Evolutionary conservation across 2,113 vertebrate genomes (phyloP), one percentile per base, ranked within the genome.

Genomic region (Grammomys surdaster): DNA sequence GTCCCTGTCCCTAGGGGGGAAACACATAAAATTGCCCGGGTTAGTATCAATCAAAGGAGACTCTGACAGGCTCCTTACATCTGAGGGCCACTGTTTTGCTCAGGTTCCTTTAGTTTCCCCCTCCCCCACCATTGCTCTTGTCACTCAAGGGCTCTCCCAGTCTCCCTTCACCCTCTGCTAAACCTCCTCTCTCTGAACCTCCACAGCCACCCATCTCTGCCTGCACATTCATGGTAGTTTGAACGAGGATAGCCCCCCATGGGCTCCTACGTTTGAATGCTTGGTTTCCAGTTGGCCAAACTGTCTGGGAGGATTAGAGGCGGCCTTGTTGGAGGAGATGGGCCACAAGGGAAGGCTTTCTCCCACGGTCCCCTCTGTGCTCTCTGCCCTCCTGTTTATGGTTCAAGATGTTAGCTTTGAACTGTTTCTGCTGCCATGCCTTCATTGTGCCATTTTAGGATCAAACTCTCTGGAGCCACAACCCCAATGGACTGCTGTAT

Each of bases 1-100:
- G 96, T 0, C 13, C 76, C 97, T 97, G 96, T 0, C 12, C 75
- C 97, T 97, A 95, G 0, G 96, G 78, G 22, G 98, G 98, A 96
- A 97, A 78, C 89, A 98, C 97, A 94, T 98, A 98, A 84, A 95
- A 98, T 19, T 5, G 13, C 5, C 16, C 10, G 0, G 84, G 8
- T 89, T 73, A 96, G 81, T 5, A 72, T 28, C 33, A 1, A 40
- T 7, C 17, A 2, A 20, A 82, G 40, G 51, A 77, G 43, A 19
- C 8, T 14, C 3, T 5, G 67, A 40, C 13, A 4, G 1, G 31
- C 14, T 36, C 19, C 20, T 4, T 5, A 33, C 40, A n/a, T 7
- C 28, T 6, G 40, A 17, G 4, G 0, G 3, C 43, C 70, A 10
- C 31, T 58, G 14, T 82, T 51, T 10, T 3, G 16, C 88, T 70